Evolutionary conservation across 2,888 invertebrate genomes (phyloP), one percentile per base, ranked within the genome.

Genomic region (Lagria hirta): DNA sequence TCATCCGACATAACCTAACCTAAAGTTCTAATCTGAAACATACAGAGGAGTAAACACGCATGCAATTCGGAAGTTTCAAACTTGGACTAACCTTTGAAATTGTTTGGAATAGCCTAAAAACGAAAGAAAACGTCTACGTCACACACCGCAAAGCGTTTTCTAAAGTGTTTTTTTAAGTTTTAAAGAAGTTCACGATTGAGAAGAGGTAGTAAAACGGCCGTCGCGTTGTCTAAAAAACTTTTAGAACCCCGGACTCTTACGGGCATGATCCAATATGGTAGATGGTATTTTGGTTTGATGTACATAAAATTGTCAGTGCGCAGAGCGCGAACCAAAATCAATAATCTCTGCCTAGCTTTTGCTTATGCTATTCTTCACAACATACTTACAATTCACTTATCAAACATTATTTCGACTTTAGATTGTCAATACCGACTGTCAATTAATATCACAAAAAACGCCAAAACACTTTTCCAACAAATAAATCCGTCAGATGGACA

Each of bases 191-290:
- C 52, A 55, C 52, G 54, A 60, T n/a, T n/a, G 61, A 60, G 57
- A 66, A 60, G 58, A 59, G 59, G 56, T 57, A 55, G 58, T 59
- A 58, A 56, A 60, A 64, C 63, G 61, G n/a, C n/a, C n/a, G n/a
- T n/a, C n/a, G n/a, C n/a, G n/a, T n/a, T 65, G 64, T 63, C 58
- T 56, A 62, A 63, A 62, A 68, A 66, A 64, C 57, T 66, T 68
- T 66, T 62, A 55, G 61, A 60, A 43, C 57, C 59, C 58, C 57
- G 61, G 61, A 59, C 63, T 55, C 61, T 64, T 59, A 61, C 62
- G 65, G 57, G 65, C 66, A 66, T 65, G 65, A 64, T 64, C 66
- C 66, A 63, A 64, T 65, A 65, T 65, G 62, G 65, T 53, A 35
- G n/a, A n/a, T n/a, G n/a, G 51, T 47, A 43, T 41, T 35, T 40